These are phyloP conservation scores for Platygyra sinensis DNA, from an alignment of 64 coral and sea anemone genomes.

Conservation along the genomic window DNA sequence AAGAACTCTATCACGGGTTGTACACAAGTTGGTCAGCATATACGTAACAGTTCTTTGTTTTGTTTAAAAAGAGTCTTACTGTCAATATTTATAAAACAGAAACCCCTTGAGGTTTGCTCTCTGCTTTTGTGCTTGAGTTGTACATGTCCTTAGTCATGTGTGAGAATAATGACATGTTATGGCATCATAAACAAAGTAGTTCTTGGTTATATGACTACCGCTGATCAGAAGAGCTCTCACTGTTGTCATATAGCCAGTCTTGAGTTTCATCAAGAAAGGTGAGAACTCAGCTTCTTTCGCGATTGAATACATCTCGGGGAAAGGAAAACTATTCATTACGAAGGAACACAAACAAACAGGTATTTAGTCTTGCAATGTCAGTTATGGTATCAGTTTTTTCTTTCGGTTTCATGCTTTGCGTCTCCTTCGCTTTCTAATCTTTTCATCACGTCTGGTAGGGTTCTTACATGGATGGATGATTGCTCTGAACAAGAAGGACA, in stretches of 20 bases:
- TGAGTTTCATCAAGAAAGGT: constrained; percentile 32
- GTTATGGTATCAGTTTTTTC: background rate
- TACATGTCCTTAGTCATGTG: too few relatives aligned
- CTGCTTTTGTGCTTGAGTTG: too few relatives aligned
- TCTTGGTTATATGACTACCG: background rate
- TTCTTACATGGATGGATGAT: constrained; percentile 56
- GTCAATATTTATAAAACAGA: too few relatives aligned
- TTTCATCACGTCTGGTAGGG: constrained; percentile 26
- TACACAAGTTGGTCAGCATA: too few relatives aligned
- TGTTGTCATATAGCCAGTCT: constrained; percentile 26
- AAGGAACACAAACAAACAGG: constrained; percentile 42
- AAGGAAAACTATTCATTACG: background rate
- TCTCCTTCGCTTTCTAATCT: constrained; percentile 43
- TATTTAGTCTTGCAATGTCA: background rate
- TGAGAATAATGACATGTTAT: background rate
- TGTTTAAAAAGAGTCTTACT: too few relatives aligned
- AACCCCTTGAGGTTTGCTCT: too few relatives aligned
- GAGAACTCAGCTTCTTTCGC: constrained; percentile 1
- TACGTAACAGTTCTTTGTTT: too few relatives aligned
- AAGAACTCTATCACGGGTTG: too few relatives aligned
- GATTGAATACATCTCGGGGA: background rate
- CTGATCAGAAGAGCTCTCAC: background rate
- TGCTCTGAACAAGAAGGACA: constrained; percentile 52
- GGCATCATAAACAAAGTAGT: background rate
- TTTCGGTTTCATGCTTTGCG: constrained; percentile 22